Base-by-base conservation (phyloP, 2,113 vertebrate species). In the Todiramphus saurophagus region DNA sequence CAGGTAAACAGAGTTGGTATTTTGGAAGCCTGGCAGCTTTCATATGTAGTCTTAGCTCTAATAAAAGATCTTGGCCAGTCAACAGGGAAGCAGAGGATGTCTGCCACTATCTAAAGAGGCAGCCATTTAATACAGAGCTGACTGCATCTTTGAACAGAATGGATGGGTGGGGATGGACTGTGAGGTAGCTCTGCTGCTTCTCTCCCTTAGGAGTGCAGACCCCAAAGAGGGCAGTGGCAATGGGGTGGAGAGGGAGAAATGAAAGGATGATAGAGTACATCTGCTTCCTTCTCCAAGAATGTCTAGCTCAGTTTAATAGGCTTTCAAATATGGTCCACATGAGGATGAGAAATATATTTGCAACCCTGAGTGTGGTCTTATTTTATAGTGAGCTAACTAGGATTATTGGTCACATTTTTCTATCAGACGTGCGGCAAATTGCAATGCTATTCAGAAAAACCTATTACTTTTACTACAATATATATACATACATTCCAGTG, bases 11-110 rank as follows among this genome's bases (percentile, higher is more conserved):
- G 10, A 75, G 84, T 12, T 41, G 70, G 20, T 95, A 93, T 83
- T 91, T 79, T 82, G 62, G 62, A 89, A 93, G 77, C 37, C 90
- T 94, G 77, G 70, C 91, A 95, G 81, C 58, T 89, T 83, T 27
- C 11, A 18, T 88, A 44, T 33, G 46, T 62, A 53, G 51, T 31
- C 88, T 93, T 78, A 60, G 48, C 73, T 78, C 77, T 78, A 89
- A 81, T 86, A 93, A 87, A 94, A 85, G 58, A 60, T 37, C 81
- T 82, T 93, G 63, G 76, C 50, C 55, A 63, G 67, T 48, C 83
- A 77, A 4, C 11, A 74, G 53, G 21, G 58, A 89, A 79, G 44
- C 74, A 94, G 51, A 80, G 14, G 15, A 7, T 56, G 14, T 48
- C 63, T 76, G 60, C 33, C 30, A 44, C 37, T 33, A 18, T 13